A percentile compares a stretch with the other conserved stretches of the same genome.
Evolutionary conservation across 1,140 invertebrate species (phyloP).

Genomic region (Gryon sp.): DNA sequence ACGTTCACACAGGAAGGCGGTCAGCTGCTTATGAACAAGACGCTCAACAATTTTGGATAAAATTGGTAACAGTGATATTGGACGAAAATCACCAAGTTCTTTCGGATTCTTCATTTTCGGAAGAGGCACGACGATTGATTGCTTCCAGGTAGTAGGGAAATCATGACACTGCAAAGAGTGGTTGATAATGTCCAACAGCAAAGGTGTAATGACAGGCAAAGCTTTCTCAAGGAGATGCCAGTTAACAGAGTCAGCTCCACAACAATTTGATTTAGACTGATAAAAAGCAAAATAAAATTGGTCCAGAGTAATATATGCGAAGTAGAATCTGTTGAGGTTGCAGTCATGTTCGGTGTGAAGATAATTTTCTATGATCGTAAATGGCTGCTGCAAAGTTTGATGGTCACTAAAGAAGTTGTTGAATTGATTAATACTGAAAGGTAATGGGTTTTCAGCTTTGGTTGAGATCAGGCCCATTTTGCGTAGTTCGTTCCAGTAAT

Average conservation of each 20-base stretch:
- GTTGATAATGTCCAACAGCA: not conserved
- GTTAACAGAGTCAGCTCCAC: not conserved
- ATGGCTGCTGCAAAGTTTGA: no score
- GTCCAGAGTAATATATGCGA: no score
- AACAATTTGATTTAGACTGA: no score
- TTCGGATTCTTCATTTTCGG: not conserved
- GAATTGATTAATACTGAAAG: no score
- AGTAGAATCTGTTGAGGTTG: no score
- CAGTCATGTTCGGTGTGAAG: no score
- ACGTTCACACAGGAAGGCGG: not conserved
- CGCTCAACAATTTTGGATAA: slow-evolving; percentile 2
- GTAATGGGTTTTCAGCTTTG: no score
- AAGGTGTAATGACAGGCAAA: not conserved
- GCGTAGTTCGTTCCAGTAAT: no score
- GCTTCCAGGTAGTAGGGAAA: slow-evolving; percentile 2
- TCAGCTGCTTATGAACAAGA: not conserved
- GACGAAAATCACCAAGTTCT: not conserved
- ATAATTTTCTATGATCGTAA: no score
- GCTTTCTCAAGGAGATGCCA: not conserved
- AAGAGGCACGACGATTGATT: not conserved
- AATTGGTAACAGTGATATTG: slow-evolving; percentile 1
- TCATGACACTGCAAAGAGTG: not conserved
- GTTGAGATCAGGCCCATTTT: no score
- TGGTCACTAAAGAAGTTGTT: no score
- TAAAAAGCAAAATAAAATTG: no score